Evolutionary conservation across 2,113 vertebrate genomes (phyloP), one percentile per base, ranked within the genome.

Genomic region (Eubucco bourcierii): DNA sequence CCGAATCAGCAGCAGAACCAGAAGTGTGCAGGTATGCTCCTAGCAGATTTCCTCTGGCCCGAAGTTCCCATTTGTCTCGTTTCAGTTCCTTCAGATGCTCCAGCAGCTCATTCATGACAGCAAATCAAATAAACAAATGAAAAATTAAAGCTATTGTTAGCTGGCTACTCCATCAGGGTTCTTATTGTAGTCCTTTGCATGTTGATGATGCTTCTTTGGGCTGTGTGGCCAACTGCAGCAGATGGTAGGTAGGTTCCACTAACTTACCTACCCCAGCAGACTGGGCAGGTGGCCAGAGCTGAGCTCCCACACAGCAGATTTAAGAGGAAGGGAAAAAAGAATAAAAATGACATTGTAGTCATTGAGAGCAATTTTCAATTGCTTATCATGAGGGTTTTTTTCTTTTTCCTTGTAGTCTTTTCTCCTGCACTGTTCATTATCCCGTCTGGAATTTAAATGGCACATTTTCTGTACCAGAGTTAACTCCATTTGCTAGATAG

Each of bases 61-160:
- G 41, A 0, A 83, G 87, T 77, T 95, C 93, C 50, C 58, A 63
- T 93, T 92, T 72, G 67, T 61, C 73, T 87, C 91, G 15, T 87
- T 87, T 73, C 88, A 46, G n/a, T 63, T 75, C 28, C 81, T 94
- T 95, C 95, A 95, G 96, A 95, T 95, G 95, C 76, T 90, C 80
- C 90, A 80, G 92, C 56, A 90, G 79, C 94, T 94, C 93, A 80
- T 81, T 95, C 87, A 77, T 94, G 88, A 74, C 74, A 68, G 90
- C 88, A 97, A 97, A 97, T 96, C 97, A 97, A 97, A 97, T 90
- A 97, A 97, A 97, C 97, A 97, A 97, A 97, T 97, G 96, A 97
- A 98, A 98, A 97, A 97, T 98, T 96, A 97, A 98, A 91, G 77
- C 90, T 71, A 93, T 97, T 97, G 97, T 98, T 96, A 96, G 73